Base-by-base conservation (phyloP, 2,113 vertebrate genomes). In the Datnioides undecimradiatus region DNA sequence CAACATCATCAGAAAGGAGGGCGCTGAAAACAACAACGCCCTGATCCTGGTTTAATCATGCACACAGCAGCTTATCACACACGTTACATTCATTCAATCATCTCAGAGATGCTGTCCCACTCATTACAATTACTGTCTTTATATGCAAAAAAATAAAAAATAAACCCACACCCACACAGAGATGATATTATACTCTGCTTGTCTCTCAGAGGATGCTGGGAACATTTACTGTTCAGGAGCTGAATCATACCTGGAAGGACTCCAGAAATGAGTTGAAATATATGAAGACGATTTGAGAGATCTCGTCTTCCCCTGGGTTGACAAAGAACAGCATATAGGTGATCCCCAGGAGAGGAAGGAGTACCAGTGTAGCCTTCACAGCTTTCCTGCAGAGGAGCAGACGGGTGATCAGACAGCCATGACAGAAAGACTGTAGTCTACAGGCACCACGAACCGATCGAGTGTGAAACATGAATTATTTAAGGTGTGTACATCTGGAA, bases 241-340 rank as follows among this genome's bases (percentile, higher is more conserved):
- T 34, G 36, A 72, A 40, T 67, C 38, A 1, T 92, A 99, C 98
- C 97, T 99, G 98, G 93, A 99, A 99, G 41, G 98, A 99, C 65
- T 99, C 97, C 88, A 99, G 91, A 72, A 99, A 96, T 14, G 98
- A 99, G 89, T 99, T 99, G 94, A 99, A 99, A 83, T 99, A 99
- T 85, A 99, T 99, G 93, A 99, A 99, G 84, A 99, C 97, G 0
- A 98, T 93, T 66, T 96, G 95, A 59, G 98, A 99, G 90, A 97
- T 95, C 86, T 99, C 97, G 10, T 99, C 98, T 57, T 99, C 98
- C 1, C 98, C 97, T 0, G 98, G 98, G 85, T 98, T 98, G 82
- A 99, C 97, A 3, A 99, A 99, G 92, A 99, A 99, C 74, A 99
- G 92, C 97, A 99, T 99, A 84, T 99, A 99, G 45, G 98, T 99